Base-by-base conservation (phyloP, 2,888 invertebrate species). In the Spilosoma lubricipeda region DNA sequence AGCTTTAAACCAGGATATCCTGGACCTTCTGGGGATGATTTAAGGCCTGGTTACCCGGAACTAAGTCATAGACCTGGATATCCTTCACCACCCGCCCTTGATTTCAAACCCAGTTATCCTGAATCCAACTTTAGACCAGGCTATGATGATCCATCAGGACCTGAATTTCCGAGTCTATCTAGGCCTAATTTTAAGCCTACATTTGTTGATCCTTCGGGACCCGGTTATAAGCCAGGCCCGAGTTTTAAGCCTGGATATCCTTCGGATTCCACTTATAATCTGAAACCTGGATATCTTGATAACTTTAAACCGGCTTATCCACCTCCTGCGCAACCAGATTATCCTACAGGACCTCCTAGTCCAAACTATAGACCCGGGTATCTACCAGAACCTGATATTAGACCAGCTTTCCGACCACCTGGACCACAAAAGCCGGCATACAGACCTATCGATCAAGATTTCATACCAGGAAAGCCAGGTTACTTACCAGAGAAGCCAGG, bases 401-500 rank as follows among this genome's bases (percentile, higher is more conserved):
- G 74, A 30, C 78, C 77, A 71, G 79, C 13, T 30, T 83, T 70
- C 5, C 71, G 75, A 11, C 83, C 83, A 52, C 71, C 73, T 9
- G 72, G 67, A 15, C 73, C 77, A 0, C 76, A 79, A 64, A 83
- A 75, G 71, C 86, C 89, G 23, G 77, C 73, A 1, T 83, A 76
- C 11, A 80, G 80, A 71, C 85, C 89, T 30, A 39, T 77, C 64
- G 73, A 74, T 27, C 80, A 80, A 0, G 81, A 67, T 33, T 85
- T 78, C 63, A 70, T 73, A 59, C 79, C 80, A 56, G 83, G 73
- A 11, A 77, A 78, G 73, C 83, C 86, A 0, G 80, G 76, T 9
- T 80, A 83, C 13, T 79, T 81, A 45, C 82, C 83, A 13, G 81
- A 80, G 20, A 80, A 82, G 67, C 79, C 77, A 9, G 83, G 77